Conservation (phyloP, 2,888 invertebrate genomes). For the Pardosa pseudoannulata region DNA sequence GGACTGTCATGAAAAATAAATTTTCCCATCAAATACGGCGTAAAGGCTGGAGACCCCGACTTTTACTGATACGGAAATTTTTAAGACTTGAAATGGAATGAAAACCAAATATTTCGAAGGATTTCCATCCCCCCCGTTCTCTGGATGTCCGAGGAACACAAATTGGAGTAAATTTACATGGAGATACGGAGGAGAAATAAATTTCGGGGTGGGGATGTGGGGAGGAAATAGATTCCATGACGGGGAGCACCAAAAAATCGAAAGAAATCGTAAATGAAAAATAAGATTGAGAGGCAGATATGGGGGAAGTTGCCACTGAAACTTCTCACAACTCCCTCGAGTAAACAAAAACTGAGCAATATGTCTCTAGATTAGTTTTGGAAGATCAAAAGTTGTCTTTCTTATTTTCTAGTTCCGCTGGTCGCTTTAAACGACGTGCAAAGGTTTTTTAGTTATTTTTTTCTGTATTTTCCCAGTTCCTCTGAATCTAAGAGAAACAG, state of each 20-base stretch:
- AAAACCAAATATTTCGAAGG: background rate
- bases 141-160: background rate
- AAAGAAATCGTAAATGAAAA: background rate
- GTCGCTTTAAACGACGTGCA: background rate
- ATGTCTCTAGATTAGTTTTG: slow-evolving; percentile 34
- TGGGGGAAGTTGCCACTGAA: background rate
- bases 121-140: too few species aligned
- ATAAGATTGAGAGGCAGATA: background rate
- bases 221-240: background rate
- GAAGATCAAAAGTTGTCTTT: background rate
- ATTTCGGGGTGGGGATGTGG: background rate
- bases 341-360: slow-evolving; percentile 37
- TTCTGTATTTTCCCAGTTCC: too few species aligned
- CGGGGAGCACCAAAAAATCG: background rate
- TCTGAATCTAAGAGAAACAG: too few species aligned
- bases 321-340: background rate
- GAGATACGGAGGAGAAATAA: background rate
- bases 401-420: background rate
- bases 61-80: background rate
- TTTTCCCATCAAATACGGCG: slow-evolving; percentile 27
- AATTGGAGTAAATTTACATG: slow-evolving; percentile 40
- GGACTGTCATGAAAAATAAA: slow-evolving; percentile 47
- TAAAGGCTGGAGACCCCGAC: background rate
- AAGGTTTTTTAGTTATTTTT: too few species aligned
- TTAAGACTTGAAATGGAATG: background rate